Evolutionary conservation across 2,113 vertebrate species (phyloP).

Genomic region (Dromiciops gliroides): DNA sequence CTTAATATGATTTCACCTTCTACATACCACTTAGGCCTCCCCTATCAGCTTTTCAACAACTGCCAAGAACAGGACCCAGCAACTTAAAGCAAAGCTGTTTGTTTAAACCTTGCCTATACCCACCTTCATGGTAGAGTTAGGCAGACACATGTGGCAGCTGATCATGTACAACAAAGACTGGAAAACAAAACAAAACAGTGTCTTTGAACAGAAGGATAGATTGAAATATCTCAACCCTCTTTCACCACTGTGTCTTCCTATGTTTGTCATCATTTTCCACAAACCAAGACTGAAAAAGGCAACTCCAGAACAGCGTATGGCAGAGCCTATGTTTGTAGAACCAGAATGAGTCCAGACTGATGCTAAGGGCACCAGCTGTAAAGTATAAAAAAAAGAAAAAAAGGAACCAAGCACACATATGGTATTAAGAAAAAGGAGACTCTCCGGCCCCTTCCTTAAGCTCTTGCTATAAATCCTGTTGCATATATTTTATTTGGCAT

Average conservation of each 20-base stretch:
- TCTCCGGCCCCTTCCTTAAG: conserved; percentile 68
- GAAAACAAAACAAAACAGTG: conserved; percentile 20
- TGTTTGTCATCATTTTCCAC: not conserved
- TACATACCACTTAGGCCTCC: conserved; percentile 48
- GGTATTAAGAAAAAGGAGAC: conserved; percentile 65
- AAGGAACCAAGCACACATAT: not conserved
- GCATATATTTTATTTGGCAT: conserved; percentile 70
- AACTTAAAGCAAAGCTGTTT: not conserved
- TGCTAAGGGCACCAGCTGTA: conserved; percentile 42
- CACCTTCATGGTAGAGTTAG: conserved; percentile 23
- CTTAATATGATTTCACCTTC: conserved; percentile 52
- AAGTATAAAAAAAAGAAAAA: conserved; percentile 2
- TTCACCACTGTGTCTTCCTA: not conserved
- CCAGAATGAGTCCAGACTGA: not conserved
- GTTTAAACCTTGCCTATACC: not conserved
- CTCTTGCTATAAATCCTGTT: conserved; percentile 65
- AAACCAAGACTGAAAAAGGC: not conserved
- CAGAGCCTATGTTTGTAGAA: not conserved
- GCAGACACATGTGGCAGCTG: conserved; percentile 31
- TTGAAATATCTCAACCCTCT: not conserved
- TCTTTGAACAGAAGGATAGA: not conserved
- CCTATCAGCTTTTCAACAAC: conserved; percentile 45
- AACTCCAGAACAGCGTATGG: not conserved
- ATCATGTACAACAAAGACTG: conserved; percentile 45
- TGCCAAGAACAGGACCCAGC: conserved; percentile 50